Percentiles rank a stretch among this genome's conserved stretches.
These are phyloP conservation scores for Trachops cirrhosus DNA, from an alignment of 2,797 vertebrate species.

Conservation along the genomic window DNA sequence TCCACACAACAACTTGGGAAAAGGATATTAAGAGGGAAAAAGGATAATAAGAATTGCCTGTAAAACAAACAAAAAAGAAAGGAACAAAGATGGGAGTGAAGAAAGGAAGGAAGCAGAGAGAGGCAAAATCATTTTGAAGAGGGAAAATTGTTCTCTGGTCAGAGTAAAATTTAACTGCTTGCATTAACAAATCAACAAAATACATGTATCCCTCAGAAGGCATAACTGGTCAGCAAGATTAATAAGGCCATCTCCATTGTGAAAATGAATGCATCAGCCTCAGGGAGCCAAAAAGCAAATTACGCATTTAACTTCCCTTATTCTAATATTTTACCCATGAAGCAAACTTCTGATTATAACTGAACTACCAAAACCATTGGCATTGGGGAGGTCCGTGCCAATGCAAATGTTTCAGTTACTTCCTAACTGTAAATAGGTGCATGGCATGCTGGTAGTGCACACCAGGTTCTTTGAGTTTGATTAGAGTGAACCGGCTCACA, in stretches of 20 bases:
- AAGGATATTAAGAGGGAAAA: background rate
- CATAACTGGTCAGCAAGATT: background rate
- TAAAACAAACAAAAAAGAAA: conserved; percentile 4
- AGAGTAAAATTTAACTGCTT: conserved; percentile 6
- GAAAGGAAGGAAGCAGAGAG: background rate
- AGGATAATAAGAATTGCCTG: background rate
- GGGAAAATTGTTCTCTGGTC: background rate
- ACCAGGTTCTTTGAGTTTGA: background rate
- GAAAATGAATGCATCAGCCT: background rate
- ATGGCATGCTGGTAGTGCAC: background rate
- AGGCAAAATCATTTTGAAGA: background rate
- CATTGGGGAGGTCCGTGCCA: background rate
- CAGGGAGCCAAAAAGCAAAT: conserved; percentile 18
- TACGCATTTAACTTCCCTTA: background rate
- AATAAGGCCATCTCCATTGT: background rate
- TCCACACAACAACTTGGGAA: background rate
- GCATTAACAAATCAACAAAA: conserved; percentile 19
- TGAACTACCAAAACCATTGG: background rate
- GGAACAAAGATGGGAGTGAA: background rate
- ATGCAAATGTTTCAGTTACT: background rate
- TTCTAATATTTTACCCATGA: conserved; percentile 20
- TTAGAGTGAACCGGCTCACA: conserved; percentile 2
- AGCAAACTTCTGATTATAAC: background rate
- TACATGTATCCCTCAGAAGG: background rate
- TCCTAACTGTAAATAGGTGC: background rate